A percentile compares a stretch with the other conserved stretches of the same genome.
Evolutionary conservation across 2,113 vertebrate species (phyloP).

Genomic region (Hoplias malabaricus): DNA sequence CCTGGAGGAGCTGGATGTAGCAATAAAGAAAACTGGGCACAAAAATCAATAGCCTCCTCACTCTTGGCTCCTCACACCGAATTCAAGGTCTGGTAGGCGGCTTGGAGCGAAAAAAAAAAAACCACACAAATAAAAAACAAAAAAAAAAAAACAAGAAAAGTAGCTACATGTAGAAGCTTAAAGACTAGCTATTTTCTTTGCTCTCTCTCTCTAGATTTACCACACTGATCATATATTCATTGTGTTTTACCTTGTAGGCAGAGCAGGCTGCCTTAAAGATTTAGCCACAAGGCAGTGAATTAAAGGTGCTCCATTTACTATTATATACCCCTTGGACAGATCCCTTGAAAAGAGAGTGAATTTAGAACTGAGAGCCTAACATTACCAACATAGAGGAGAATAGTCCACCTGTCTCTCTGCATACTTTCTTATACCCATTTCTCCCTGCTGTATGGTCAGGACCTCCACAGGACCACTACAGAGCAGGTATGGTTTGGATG

Average conservation of each 20-base stretch:
- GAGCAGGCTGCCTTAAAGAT: conserved; percentile 64
- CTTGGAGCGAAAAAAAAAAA: background rate
- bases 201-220: conserved; percentile 54
- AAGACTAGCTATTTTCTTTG: conserved; percentile 37
- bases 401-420: no score
- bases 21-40: conserved; percentile 44
- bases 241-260: conserved; percentile 65
- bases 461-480: no score
- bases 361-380: conserved; percentile 57
- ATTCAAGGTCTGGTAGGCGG: conserved; percentile 9
- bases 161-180: conserved; percentile 15
- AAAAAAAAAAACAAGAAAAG: background rate
- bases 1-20: conserved; percentile 28
- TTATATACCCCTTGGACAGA: conserved; percentile 29
- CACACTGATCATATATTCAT: conserved; percentile 51
- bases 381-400: no score
- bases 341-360: background rate
- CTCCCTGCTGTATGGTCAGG: no score
- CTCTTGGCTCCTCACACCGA: conserved; percentile 1
- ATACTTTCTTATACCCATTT: no score
- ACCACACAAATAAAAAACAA: no score
- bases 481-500: no score
- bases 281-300: conserved; percentile 60
- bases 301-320: conserved; percentile 45
- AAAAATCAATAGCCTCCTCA: conserved; percentile 65